A percentile compares a stretch with the other conserved stretches of the same genome.
Evolutionary conservation across 1,140 invertebrate genomes (phyloP).

Genomic region (Diachasmimorpha longicaudata): DNA sequence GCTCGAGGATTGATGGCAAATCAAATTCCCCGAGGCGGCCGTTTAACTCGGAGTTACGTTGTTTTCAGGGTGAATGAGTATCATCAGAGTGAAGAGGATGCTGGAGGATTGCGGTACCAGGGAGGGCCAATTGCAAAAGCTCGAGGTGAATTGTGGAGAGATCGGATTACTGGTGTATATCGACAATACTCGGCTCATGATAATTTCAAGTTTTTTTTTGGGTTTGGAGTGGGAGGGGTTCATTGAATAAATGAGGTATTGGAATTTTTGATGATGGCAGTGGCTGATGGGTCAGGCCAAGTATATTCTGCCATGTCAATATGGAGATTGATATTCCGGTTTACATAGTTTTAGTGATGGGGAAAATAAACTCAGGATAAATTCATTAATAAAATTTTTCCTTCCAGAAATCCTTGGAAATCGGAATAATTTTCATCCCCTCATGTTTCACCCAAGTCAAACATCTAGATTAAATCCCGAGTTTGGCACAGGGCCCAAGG

Average conservation of each 20-base stretch:
- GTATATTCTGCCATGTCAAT: no score
- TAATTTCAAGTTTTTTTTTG: background rate
- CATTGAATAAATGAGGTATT: background rate
- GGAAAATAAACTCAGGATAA: no score
- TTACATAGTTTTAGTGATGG: no score
- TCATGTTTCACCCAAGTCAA: background rate
- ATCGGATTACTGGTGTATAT: background rate
- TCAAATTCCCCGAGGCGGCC: background rate
- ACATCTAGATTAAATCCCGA: background rate
- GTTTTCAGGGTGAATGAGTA: constrained; percentile 15
- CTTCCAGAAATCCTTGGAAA: no score
- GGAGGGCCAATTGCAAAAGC: background rate
- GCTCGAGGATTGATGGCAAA: background rate
- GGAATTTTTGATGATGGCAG: background rate
- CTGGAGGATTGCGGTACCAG: background rate
- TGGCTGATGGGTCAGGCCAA: no score
- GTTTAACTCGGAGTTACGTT: constrained; percentile 15
- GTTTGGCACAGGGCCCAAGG: background rate
- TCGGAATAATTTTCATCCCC: background rate
- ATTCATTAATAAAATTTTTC: no score
- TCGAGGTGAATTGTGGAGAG: background rate
- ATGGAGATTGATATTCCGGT: no score
- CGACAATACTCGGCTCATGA: background rate
- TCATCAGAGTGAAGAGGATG: constrained; percentile 7
- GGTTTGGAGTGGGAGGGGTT: background rate